phyloP scores from a whole-genome alignment of 2,113 vertebrate genomes.

The Fulmarus glacialis region DNA sequence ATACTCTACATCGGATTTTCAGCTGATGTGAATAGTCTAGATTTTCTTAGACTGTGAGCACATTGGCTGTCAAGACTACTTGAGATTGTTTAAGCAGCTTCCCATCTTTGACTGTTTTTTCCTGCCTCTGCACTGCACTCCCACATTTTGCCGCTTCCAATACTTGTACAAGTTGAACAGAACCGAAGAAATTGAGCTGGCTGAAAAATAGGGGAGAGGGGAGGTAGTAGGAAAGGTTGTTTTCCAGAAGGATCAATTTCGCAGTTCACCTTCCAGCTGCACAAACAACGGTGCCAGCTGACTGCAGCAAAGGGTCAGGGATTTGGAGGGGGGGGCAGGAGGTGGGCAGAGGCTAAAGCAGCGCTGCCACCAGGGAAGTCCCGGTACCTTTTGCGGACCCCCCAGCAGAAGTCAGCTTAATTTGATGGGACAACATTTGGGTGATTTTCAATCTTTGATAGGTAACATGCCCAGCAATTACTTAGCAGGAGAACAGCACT shows the following conservation, averaged over 20 bases:
- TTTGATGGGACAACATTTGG: neutral
- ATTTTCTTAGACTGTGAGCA: neutral
- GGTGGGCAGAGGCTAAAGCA: neutral
- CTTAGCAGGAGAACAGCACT: neutral
- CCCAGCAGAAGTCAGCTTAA: neutral
- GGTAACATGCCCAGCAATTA: neutral
- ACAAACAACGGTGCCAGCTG: neutral
- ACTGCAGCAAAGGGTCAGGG: neutral
- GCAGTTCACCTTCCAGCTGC: neutral
- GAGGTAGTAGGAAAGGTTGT: neutral
- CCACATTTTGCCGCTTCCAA: neutral
- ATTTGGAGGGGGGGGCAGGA: accelerated
- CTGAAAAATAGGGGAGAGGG: neutral
- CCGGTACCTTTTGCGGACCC: neutral
- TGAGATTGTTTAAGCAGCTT: neutral
- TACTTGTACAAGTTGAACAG: neutral
- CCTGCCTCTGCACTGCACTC: neutral
- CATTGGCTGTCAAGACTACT: neutral
- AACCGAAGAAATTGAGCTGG: neutral
- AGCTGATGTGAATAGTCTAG: neutral
- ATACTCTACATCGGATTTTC: neutral
- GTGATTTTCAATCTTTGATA: neutral
- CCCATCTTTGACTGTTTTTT: neutral
- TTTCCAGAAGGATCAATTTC: neutral
- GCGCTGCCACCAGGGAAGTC: neutral